phyloP scores from a whole-genome alignment of 1,140 invertebrate species.

The Trinorchestia longiramus region DNA sequence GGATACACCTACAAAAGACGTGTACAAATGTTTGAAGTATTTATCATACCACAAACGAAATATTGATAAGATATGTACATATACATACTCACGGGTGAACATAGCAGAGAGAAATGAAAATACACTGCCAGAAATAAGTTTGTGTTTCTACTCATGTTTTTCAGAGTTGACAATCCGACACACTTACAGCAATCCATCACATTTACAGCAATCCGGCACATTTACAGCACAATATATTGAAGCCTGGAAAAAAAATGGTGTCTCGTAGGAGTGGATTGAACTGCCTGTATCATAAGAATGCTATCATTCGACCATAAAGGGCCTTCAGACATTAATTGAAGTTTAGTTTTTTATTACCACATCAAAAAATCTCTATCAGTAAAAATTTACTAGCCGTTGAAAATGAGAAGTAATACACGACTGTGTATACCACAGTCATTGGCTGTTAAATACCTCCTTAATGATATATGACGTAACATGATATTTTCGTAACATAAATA shows the following conservation, averaged over 20 bases:
- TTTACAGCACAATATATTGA: background rate
- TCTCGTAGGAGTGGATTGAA: background rate
- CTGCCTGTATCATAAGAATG: background rate
- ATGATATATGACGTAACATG: too few species aligned
- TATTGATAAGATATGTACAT: background rate
- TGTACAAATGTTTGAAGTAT: background rate
- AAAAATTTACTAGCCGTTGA: background rate
- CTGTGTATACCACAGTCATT: too few species aligned
- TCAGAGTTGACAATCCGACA: too few species aligned
- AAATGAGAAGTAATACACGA: background rate
- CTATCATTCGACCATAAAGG: background rate
- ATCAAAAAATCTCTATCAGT: background rate
- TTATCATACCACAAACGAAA: background rate
- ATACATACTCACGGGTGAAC: background rate
- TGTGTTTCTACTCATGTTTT: too few species aligned
- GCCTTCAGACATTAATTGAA: background rate
- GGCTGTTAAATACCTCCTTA: too few species aligned
- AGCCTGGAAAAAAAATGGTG: background rate
- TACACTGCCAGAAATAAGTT: background rate
- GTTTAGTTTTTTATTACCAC: background rate
- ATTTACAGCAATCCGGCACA: too few species aligned
- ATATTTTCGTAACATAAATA: background rate
- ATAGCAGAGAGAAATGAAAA: background rate
- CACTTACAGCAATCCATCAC: too few species aligned
- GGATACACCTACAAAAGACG: too few species aligned